Evolutionary conservation across 1,140 invertebrate species (phyloP).

Genomic region (Drosophila oshimai): DNA sequence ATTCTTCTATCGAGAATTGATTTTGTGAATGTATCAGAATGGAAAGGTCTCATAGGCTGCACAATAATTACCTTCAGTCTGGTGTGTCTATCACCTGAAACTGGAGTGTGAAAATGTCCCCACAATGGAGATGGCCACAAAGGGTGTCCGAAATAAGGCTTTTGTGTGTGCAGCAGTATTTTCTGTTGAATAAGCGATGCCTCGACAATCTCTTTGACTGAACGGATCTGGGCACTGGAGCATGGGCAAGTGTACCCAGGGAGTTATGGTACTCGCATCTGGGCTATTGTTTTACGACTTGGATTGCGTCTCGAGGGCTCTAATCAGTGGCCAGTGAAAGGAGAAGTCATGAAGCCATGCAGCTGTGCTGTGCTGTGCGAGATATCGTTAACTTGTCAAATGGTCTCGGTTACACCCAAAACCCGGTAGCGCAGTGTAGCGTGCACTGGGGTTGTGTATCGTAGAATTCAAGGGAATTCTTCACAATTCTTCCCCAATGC

Average conservation of each 20-base stretch:
- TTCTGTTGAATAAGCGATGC: conserved; percentile 54
- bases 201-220: conserved; percentile 42
- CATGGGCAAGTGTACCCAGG: conserved; percentile 36
- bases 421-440: conserved; percentile 74
- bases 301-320: conserved; percentile 35
- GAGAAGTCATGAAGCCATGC: conserved; percentile 71
- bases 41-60: conserved; percentile 32
- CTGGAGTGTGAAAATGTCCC: conserved; percentile 76
- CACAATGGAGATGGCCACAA: conserved; percentile 56
- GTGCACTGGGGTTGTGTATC: conserved; percentile 34
- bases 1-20: conserved; percentile 53
- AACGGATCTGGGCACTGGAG: conserved; percentile 46
- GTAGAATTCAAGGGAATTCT: conserved; percentile 17
- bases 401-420: conserved; percentile 62
- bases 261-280: conserved; percentile 10
- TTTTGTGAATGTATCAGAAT: conserved; percentile 25
- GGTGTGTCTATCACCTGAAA: conserved; percentile 43
- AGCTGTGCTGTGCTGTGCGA: conserved; percentile 46
- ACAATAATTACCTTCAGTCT: conserved; percentile 30
- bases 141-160: conserved; percentile 47
- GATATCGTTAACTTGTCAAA: conserved; percentile 72
- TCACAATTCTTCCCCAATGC: neutral
- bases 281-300: conserved; percentile 65
- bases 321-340: conserved; percentile 73
- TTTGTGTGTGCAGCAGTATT: conserved; percentile 49